Conservation (phyloP, 1,140 invertebrate genomes). For the Drosophila santomea region DNA sequence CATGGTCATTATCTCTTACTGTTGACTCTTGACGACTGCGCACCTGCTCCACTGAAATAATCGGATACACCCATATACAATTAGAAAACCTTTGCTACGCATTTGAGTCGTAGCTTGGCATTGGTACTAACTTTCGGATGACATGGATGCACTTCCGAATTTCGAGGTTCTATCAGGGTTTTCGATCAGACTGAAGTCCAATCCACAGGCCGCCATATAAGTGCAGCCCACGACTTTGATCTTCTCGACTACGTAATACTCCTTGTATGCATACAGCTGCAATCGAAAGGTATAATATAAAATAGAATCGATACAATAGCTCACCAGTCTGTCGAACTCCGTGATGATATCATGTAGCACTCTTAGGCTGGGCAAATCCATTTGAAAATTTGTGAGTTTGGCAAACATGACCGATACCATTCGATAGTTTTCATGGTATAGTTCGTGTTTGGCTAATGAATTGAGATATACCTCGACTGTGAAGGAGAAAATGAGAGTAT, state of each 20-base stretch:
- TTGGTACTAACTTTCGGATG: no score
- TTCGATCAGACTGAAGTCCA: constrained; percentile 85
- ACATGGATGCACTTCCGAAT: not conserved
- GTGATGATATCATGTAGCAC: constrained; percentile 95
- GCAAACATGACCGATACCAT: constrained; percentile 96
- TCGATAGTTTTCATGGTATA: constrained; percentile 93
- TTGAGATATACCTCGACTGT: constrained; percentile 9
- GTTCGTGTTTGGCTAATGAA: constrained; percentile 88
- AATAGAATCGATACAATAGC: not conserved
- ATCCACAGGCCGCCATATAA: constrained; percentile 97
- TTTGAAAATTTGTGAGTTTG: constrained; percentile 91
- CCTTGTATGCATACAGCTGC: constrained; percentile 37
- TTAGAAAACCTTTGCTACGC: no score
- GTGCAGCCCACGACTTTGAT: constrained; percentile 97
- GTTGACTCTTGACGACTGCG: not conserved
- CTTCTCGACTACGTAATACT: constrained; percentile 87
- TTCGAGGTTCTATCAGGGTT: not conserved
- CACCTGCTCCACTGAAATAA: constrained; percentile 12
- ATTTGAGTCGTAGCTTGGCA: no score
- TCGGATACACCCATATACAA: no score
- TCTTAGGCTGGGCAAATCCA: constrained; percentile 88
- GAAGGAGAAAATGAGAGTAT: no score
- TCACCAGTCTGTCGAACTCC: constrained; percentile 90
- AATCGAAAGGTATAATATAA: not conserved
- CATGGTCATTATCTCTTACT: not conserved